These are phyloP conservation scores for Drosophila cyrtoloma DNA, from an alignment of 2,888 invertebrate species.

Conservation along the genomic window DNA sequence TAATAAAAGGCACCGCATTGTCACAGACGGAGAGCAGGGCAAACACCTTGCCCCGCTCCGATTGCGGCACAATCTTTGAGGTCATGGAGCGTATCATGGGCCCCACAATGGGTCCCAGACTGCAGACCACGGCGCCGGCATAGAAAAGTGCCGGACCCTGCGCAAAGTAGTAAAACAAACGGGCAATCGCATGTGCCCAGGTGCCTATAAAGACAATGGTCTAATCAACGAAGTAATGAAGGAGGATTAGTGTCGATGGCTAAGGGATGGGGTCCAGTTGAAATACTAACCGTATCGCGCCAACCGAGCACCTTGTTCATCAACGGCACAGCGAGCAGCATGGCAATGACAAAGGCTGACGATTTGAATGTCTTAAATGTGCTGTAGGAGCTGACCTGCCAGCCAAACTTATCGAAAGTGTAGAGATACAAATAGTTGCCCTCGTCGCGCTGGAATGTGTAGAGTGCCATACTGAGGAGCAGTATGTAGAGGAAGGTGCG, in stretches of 20 bases:
- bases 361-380: constrained; percentile 91
- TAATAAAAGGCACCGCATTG: constrained; percentile 91
- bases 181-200: constrained; percentile 89
- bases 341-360: constrained; percentile 89
- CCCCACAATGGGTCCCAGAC: constrained; percentile 92
- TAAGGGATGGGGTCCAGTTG: background rate
- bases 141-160: constrained; percentile 87
- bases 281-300: constrained; percentile 87
- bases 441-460: constrained; percentile 94
- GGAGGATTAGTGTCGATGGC: background rate
- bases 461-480: constrained; percentile 91
- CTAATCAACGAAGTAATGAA: constrained; percentile 74
- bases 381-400: constrained; percentile 90
- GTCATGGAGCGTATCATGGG: constrained; percentile 93
- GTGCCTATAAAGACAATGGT: constrained; percentile 91
- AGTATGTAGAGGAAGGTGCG: constrained; percentile 89
- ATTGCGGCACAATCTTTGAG: constrained; percentile 90
- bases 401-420: constrained; percentile 89
- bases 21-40: constrained; percentile 92
- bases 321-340: constrained; percentile 90
- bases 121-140: constrained; percentile 90
- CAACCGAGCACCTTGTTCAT: constrained; percentile 89
- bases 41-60: constrained; percentile 92
- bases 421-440: constrained; percentile 91
- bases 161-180: constrained; percentile 89